Evolutionary conservation across 2,888 invertebrate species (phyloP).

Genomic region (Hybos culiciformis): DNA sequence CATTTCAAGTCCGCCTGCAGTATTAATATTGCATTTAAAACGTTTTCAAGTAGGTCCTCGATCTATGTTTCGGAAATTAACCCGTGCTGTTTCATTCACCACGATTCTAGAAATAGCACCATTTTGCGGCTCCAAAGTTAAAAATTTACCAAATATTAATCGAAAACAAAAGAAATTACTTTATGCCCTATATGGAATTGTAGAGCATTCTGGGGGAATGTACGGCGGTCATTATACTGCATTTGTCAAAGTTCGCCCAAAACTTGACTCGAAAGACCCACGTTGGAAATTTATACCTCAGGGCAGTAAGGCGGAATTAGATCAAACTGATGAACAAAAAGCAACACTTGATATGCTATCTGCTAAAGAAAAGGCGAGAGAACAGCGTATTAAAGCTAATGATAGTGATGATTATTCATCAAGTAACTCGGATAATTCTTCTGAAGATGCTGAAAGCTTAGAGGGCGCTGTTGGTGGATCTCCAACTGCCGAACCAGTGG

Average conservation of each 20-base stretch:
- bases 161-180: conserved; percentile 54
- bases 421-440: conserved; percentile 43
- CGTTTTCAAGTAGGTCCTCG: conserved; percentile 72
- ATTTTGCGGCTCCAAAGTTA: conserved; percentile 61
- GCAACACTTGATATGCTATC: conserved; percentile 33
- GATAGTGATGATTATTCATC: conserved; percentile 43
- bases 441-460: conserved; percentile 19
- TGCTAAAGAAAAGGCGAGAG: conserved; percentile 29
- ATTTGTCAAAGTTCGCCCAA: conserved; percentile 75
- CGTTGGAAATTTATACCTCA: conserved; percentile 61
- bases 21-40: conserved; percentile 89
- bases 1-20: conserved; percentile 81
- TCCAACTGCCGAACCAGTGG: conserved; percentile 24
- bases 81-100: conserved; percentile 78
- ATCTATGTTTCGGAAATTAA: conserved; percentile 67
- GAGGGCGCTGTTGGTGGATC: conserved; percentile 33
- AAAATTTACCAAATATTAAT: conserved; percentile 45
- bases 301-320: conserved; percentile 40
- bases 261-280: conserved; percentile 46
- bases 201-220: conserved; percentile 86
- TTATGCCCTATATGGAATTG: conserved; percentile 88
- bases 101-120: conserved; percentile 75
- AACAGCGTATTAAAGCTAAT: conserved; percentile 29
- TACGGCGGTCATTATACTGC: conserved; percentile 81
- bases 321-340: conserved; percentile 38